These are phyloP conservation scores for Ctenicera cuprea DNA, from an alignment of 2,888 invertebrate species.

Conservation along the genomic window DNA sequence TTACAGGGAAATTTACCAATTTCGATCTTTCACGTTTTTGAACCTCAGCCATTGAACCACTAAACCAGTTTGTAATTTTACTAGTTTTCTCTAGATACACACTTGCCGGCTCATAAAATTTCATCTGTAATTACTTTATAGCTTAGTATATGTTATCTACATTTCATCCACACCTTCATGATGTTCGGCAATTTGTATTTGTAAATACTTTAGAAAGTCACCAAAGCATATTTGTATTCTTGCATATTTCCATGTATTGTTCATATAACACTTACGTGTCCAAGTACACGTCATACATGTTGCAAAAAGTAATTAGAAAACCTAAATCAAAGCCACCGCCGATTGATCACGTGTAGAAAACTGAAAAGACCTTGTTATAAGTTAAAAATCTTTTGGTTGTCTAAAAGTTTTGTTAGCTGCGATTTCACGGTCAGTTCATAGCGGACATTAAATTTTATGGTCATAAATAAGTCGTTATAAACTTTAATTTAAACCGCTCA, in stretches of 20 bases:
- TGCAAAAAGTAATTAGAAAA: conserved; percentile 19
- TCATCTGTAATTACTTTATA: too few species aligned
- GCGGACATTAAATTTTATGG: conserved; percentile 43
- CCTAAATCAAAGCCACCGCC: conserved; percentile 17
- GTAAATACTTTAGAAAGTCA: too few species aligned
- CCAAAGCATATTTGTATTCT: too few species aligned
- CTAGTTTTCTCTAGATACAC: too few species aligned
- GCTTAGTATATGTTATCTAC: too few species aligned
- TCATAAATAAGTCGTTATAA: conserved; percentile 50
- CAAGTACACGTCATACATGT: conserved; percentile 3
- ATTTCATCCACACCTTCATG: too few species aligned
- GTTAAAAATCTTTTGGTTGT: conserved; percentile 39
- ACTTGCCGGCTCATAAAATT: too few species aligned
- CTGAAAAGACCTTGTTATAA: conserved; percentile 36
- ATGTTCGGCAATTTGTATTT: too few species aligned
- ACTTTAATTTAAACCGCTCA: conserved; percentile 44
- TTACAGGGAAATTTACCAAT: too few species aligned
- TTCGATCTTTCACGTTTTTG: too few species aligned
- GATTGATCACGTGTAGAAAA: not conserved
- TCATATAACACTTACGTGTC: conserved; percentile 11
- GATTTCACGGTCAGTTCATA: conserved; percentile 45
- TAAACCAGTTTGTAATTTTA: too few species aligned
- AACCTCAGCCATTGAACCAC: too few species aligned
- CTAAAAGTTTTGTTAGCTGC: conserved; percentile 43
- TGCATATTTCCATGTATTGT: not conserved